These are phyloP conservation scores for Pelochelys cantorii DNA, from an alignment of 2,797 vertebrate species.

Conservation along the genomic window DNA sequence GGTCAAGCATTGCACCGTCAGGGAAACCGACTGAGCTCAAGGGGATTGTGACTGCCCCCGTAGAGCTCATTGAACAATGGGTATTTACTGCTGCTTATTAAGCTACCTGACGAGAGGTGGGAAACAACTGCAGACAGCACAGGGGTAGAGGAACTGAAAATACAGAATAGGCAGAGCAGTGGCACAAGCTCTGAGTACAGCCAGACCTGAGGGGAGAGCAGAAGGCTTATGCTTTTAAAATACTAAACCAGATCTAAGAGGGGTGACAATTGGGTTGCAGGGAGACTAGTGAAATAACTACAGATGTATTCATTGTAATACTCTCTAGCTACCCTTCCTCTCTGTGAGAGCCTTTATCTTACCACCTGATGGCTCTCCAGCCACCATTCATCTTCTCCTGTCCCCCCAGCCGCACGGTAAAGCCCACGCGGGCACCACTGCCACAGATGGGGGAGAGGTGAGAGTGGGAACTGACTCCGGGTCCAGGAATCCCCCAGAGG, in stretches of 20 bases:
- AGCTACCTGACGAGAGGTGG: background rate
- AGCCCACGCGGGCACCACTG: background rate
- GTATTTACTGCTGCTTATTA: background rate
- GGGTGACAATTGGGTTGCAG: background rate
- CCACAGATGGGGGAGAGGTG: accelerated
- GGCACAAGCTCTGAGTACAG: background rate
- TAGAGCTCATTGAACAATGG: background rate
- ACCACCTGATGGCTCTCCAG: background rate
- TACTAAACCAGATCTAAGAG: background rate
- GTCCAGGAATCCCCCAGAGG: background rate
- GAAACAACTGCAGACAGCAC: background rate
- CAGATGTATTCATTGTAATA: background rate
- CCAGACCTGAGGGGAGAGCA: background rate
- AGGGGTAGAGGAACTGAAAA: background rate
- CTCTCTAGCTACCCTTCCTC: background rate
- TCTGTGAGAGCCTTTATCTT: background rate
- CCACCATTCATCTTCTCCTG: background rate
- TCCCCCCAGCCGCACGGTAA: background rate
- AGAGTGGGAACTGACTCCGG: accelerated
- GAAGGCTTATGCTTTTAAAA: background rate
- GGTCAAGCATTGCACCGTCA: background rate
- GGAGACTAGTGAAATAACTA: background rate
- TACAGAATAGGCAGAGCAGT: background rate
- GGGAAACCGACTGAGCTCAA: background rate
- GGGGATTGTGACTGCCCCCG: background rate